Evolutionary conservation across 2,888 invertebrate genomes (phyloP).

Genomic region (Sympetrum striolatum): DNA sequence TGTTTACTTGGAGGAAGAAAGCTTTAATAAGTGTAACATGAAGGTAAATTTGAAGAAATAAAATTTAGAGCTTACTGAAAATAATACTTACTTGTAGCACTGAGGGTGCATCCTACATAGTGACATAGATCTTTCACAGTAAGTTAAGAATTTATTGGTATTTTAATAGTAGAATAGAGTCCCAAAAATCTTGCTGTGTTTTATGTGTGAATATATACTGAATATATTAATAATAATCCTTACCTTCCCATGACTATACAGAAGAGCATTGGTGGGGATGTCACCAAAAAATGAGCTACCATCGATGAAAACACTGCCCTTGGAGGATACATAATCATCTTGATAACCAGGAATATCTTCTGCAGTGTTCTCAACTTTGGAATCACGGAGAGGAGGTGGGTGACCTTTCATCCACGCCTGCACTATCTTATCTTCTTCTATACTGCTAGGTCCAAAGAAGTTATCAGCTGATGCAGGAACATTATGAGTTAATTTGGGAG

Average conservation of each 20-base stretch:
- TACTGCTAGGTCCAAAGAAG: background rate
- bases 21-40: no score
- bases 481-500: background rate
- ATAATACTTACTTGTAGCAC: no score
- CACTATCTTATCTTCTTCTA: background rate
- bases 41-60: no score
- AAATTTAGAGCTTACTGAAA: no score
- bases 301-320: background rate
- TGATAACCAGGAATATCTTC: background rate
- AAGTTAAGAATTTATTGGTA: no score
- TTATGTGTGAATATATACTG: no score
- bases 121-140: no score
- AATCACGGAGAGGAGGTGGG: background rate
- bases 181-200: no score
- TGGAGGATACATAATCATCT: background rate
- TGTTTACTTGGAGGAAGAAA: no score
- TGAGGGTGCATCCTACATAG: no score
- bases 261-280: background rate
- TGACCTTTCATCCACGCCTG: constrained; percentile 28
- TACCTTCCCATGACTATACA: constrained; percentile 32
- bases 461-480: background rate
- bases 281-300: background rate
- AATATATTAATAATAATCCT: background rate
- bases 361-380: background rate
- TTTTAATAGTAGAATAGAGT: no score